Base-by-base conservation (phyloP, 2,888 invertebrate genomes). In the Seira musarum region DNA sequence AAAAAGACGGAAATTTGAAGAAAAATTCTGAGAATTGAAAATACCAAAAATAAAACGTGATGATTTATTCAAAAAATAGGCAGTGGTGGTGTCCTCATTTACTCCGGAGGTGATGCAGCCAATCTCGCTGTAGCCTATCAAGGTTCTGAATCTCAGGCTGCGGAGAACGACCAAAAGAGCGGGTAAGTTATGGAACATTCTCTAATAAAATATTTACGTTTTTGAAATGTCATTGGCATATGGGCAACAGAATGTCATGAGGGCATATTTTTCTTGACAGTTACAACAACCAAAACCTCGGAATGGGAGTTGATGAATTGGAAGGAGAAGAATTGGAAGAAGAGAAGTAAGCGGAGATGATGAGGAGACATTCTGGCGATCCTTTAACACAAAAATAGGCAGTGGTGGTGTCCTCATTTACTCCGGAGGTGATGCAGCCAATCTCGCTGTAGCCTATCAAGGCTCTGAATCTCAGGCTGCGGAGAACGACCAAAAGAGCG, bases 201-300 rank as follows among this genome's bases (percentile, higher is more conserved):
- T n/a, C n/a, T n/a, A n/a, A n/a, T n/a, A n/a, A n/a, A n/a, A n/a
- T n/a, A n/a, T n/a, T n/a, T n/a, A n/a, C n/a, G n/a, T n/a, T n/a
- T n/a, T n/a, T n/a, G n/a, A n/a, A n/a, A n/a, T n/a, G n/a, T n/a
- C n/a, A n/a, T n/a, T n/a, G n/a, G n/a, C n/a, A n/a, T n/a, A n/a
- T n/a, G n/a, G n/a, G n/a, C n/a, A n/a, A n/a, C n/a, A n/a, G n/a
- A n/a, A n/a, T n/a, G n/a, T n/a, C n/a, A n/a, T n/a, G n/a, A n/a
- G n/a, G n/a, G n/a, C n/a, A n/a, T n/a, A n/a, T n/a, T n/a, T n/a
- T n/a, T n/a, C n/a, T n/a, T n/a, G n/a, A n/a, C n/a, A n/a, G n/a
- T 0, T 79, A 79, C 57, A 79, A 79, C 21, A 79, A 73, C 57
- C 79, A 79, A 57, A 79, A 79, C 64, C 73, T 79, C 13, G 79